Evolutionary conservation across 2,797 vertebrate species (phyloP).

Genomic region (Urophycis tenuis): DNA sequence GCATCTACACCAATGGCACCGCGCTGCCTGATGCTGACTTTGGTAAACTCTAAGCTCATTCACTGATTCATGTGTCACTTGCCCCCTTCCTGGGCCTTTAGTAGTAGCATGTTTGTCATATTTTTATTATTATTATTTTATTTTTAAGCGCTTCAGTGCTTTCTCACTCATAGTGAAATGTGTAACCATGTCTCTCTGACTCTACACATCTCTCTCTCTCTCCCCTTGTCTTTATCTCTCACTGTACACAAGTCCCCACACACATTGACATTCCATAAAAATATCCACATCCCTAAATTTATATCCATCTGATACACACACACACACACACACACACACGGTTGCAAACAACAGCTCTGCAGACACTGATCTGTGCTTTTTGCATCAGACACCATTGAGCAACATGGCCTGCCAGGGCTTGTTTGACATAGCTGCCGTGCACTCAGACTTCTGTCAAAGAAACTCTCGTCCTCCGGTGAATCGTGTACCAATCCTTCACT

Average conservation of each 20-base stretch:
- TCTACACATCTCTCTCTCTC: background rate
- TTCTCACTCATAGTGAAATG: background rate
- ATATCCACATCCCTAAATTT: background rate
- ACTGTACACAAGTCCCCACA: background rate
- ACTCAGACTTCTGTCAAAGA: background rate
- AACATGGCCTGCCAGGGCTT: conserved; percentile 30
- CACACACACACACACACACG: background rate
- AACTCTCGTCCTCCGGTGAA: background rate
- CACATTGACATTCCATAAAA: background rate
- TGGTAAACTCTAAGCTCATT: conserved; percentile 65
- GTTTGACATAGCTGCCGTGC: conserved; percentile 18
- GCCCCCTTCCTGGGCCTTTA: too few species aligned
- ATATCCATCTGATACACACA: background rate
- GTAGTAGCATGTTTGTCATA: background rate
- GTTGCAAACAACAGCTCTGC: background rate
- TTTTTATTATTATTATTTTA: too few species aligned
- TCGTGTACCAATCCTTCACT: background rate
- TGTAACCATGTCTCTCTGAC: background rate
- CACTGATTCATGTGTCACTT: background rate
- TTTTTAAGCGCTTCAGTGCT: background rate
- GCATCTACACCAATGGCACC: conserved; percentile 74
- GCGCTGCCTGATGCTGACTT: conserved; percentile 89
- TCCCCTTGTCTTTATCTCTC: background rate
- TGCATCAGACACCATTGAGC: conserved; percentile 28
- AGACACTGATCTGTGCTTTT: conserved; percentile 7